phyloP scores from a whole-genome alignment of 2,113 vertebrate species.

The Zosterops borbonicus region DNA sequence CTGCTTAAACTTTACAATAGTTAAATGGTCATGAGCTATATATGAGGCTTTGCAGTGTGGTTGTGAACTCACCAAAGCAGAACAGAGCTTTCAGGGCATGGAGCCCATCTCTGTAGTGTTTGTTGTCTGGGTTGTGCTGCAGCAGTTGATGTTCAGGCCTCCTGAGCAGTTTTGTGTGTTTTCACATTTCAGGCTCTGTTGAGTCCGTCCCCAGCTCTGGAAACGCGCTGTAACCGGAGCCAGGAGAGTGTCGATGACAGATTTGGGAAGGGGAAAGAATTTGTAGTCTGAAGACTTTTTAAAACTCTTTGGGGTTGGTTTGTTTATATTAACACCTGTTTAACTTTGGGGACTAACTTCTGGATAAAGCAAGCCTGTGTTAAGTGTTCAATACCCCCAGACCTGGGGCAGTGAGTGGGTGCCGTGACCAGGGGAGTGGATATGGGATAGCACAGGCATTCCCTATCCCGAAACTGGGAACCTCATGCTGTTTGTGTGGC shows the following conservation, averaged over 20 bases:
- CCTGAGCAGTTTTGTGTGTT: background rate
- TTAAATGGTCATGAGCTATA: background rate
- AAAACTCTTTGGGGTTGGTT: slow-evolving; percentile 54
- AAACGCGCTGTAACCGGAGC: background rate
- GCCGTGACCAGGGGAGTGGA: background rate
- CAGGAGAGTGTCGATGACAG: slow-evolving; percentile 23
- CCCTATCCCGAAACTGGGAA: background rate
- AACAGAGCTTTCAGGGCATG: background rate
- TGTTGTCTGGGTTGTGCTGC: background rate
- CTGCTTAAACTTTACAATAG: background rate
- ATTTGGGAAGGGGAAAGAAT: slow-evolving; percentile 58
- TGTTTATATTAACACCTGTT: slow-evolving; percentile 68
- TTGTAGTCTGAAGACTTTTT: slow-evolving; percentile 39
- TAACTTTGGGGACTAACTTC: slow-evolving; percentile 38
- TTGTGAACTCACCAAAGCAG: background rate
- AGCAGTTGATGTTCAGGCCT: background rate
- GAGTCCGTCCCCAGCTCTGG: background rate
- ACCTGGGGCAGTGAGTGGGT: background rate
- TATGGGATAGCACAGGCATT: background rate
- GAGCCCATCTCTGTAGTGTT: background rate
- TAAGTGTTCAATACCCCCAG: background rate
- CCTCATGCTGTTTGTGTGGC: fast-evolving
- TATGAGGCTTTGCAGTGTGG: background rate
- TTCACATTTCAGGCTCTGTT: background rate
- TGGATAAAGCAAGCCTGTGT: slow-evolving; percentile 60